These are phyloP conservation scores for Troides aeacus DNA, from an alignment of 2,888 invertebrate genomes.

Conservation along the genomic window DNA sequence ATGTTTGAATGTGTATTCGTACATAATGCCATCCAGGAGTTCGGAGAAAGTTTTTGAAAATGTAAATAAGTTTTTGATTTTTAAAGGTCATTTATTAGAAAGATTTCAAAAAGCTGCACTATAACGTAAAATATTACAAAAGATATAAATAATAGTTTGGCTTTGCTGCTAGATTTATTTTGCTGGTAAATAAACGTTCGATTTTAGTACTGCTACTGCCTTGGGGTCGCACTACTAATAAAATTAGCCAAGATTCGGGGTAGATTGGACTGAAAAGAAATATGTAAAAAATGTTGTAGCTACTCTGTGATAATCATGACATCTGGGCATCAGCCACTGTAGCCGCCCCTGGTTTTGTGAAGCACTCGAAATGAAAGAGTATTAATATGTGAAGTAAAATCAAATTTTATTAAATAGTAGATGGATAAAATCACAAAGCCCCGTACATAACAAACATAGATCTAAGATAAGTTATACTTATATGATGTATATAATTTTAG, in stretches of 20 bases:
- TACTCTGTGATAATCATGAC: no score
- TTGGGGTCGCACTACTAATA: no score
- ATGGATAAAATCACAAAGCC: background rate
- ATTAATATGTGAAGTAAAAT: no score
- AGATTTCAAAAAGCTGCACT: background rate
- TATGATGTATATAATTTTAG: slow-evolving; percentile 47
- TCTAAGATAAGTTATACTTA: background rate
- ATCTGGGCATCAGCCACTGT: no score
- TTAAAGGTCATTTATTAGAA: background rate
- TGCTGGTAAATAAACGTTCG: background rate
- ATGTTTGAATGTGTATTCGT: slow-evolving; percentile 35
- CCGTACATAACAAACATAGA: background rate
- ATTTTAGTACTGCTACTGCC: no score
- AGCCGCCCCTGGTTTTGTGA: no score
- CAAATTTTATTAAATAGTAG: background rate
- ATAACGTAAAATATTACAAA: background rate
- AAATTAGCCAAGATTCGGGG: no score
- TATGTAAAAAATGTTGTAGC: no score
- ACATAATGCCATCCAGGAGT: slow-evolving; percentile 12
- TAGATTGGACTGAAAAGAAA: no score
- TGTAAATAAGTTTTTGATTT: background rate
- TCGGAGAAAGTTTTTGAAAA: background rate
- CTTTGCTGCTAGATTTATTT: background rate
- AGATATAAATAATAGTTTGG: background rate
- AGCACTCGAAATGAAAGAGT: no score